Conservation (phyloP, 2,113 vertebrate genomes). For the Sturnira hondurensis region DNA sequence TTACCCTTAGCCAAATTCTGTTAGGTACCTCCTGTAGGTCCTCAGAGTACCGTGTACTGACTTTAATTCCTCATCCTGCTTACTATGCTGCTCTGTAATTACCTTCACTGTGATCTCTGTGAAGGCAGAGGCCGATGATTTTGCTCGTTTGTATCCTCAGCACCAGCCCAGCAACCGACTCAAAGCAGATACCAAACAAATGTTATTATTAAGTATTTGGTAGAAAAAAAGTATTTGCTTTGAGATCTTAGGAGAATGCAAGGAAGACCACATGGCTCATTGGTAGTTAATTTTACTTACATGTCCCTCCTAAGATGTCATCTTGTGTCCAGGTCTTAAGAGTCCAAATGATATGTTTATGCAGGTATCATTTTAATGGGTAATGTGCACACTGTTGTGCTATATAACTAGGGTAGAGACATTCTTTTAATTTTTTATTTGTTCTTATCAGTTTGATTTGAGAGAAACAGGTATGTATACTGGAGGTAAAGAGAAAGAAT, state of each 20-base stretch:
- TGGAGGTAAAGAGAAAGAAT: not conserved
- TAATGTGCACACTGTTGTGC: not conserved
- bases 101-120: not conserved
- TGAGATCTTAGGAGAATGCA: not conserved
- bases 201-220: not conserved
- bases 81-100: not conserved
- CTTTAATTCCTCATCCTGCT: not conserved
- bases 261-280: not conserved
- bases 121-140: not conserved
- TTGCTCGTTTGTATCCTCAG: constrained; percentile 27
- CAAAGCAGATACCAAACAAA: not conserved
- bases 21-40: not conserved
- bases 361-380: not conserved
- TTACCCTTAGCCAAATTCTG: not conserved
- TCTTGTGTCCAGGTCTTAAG: constrained; percentile 20
- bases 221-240: constrained; percentile 27
- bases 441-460: constrained; percentile 20
- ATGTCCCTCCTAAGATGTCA: not conserved
- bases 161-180: not conserved
- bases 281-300: constrained; percentile 26
- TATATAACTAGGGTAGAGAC: not conserved
- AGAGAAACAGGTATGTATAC: constrained; percentile 14
- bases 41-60: not conserved
- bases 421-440: constrained; percentile 21
- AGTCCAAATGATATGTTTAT: constrained; percentile 3